phyloP scores from a whole-genome alignment of 2,888 invertebrate species.

The Adelognathus sp. region DNA sequence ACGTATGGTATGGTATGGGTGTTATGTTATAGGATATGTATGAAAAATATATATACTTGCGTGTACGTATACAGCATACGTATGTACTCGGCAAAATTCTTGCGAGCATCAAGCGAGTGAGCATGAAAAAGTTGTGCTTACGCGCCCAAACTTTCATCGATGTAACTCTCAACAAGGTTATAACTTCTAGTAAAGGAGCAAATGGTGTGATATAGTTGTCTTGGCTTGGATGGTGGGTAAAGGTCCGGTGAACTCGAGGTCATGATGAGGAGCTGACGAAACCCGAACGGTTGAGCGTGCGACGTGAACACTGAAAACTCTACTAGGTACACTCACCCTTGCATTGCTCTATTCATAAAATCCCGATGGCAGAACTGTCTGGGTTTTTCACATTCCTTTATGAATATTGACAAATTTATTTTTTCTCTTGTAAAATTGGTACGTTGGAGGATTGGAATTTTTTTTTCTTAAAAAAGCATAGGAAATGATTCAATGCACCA shows the following conservation, averaged over 20 bases:
- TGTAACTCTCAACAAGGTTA: constrained; percentile 35
- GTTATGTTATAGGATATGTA: constrained; percentile 1
- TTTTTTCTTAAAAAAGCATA: too few relatives aligned
- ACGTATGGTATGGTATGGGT: background rate
- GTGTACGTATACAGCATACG: background rate
- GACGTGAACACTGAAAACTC: background rate
- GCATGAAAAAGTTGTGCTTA: constrained; percentile 30
- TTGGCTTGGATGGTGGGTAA: background rate
- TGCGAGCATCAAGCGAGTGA: too few relatives aligned
- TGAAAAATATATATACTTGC: background rate
- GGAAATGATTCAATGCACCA: too few relatives aligned
- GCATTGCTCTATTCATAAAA: too few relatives aligned
- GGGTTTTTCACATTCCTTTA: too few relatives aligned
- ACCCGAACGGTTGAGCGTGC: background rate
- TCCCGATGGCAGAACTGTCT: too few relatives aligned
- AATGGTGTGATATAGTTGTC: background rate
- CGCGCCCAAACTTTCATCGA: constrained; percentile 1
- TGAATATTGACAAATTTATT: too few relatives aligned
- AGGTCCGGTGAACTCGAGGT: background rate
- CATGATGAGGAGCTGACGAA: background rate
- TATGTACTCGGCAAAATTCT: too few relatives aligned
- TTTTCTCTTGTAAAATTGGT: too few relatives aligned
- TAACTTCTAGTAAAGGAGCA: background rate
- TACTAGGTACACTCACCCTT: background rate
- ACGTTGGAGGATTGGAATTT: too few relatives aligned